Conservation (phyloP, 2,888 invertebrate species). For the Xestia xanthographa region DNA sequence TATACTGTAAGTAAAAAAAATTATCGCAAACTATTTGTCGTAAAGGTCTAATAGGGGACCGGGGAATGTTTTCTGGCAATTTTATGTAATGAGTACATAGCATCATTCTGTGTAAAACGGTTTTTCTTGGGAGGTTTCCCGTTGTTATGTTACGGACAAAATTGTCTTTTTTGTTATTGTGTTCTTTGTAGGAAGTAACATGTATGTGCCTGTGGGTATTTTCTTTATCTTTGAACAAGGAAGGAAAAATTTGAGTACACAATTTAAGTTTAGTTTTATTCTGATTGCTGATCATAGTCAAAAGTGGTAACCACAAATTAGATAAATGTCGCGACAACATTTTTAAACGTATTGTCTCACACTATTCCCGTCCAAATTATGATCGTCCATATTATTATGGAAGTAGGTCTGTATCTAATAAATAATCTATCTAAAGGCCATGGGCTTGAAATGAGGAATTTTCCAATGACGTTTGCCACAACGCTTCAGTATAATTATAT, state of each 20-base stretch:
- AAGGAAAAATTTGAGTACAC: not conserved
- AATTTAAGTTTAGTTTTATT: not conserved
- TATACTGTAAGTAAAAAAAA: slow-evolving; percentile 55
- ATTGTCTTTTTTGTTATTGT: slow-evolving; percentile 25
- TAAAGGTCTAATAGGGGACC: slow-evolving; percentile 33
- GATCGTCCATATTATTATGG: no score
- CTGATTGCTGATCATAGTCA: not conserved
- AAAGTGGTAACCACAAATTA: not conserved
- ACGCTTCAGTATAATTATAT: no score
- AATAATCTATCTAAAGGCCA: not conserved
- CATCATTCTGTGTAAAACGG: slow-evolving; percentile 37
- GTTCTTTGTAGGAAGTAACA: not conserved
- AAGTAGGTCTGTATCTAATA: not conserved
- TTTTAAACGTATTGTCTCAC: not conserved
- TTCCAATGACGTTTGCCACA: no score
- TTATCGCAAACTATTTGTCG: slow-evolving; percentile 44
- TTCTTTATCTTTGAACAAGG: not conserved
- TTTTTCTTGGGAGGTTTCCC: slow-evolving; percentile 36
- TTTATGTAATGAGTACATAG: slow-evolving; percentile 52
- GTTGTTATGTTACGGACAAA: slow-evolving; percentile 12
- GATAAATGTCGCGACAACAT: not conserved
- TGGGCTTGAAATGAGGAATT: no score
- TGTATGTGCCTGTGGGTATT: not conserved
- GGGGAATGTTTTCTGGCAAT: slow-evolving; percentile 40
- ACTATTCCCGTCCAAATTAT: not conserved